Conservation (phyloP, 2,888 invertebrate species). For the Craniophora ligustri region DNA sequence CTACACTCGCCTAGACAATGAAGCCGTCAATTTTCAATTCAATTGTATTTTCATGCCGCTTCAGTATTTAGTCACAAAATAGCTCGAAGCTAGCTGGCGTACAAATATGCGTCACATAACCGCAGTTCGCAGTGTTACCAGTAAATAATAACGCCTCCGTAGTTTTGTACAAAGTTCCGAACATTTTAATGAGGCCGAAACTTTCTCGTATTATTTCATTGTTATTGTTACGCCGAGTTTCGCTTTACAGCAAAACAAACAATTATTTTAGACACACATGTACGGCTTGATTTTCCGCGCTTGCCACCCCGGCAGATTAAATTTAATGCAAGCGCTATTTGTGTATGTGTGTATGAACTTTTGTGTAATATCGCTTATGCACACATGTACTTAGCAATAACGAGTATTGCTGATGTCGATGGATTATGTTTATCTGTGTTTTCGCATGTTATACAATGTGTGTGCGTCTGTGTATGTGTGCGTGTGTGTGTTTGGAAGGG, state of each 20-base stretch:
- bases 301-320: constrained; percentile 14
- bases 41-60: constrained; percentile 3
- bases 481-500: no score
- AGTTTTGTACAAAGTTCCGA: constrained; percentile 38
- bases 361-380: background rate
- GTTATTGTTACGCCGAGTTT: constrained; percentile 29
- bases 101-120: constrained; percentile 18
- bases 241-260: constrained; percentile 19
- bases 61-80: constrained; percentile 2
- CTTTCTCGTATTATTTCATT: constrained; percentile 43
- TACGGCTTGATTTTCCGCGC: constrained; percentile 9
- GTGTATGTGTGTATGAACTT: constrained; percentile 10
- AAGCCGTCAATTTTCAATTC: no score
- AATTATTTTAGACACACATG: constrained; percentile 24
- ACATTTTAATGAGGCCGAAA: constrained; percentile 50
- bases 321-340: constrained; percentile 13
- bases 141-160: constrained; percentile 27
- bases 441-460: no score
- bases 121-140: constrained; percentile 17
- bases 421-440: no score
- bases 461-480: no score
- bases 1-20: no score
- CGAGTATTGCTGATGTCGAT: no score
- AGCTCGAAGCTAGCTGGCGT: background rate
- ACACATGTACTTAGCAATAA: no score